Conservation (phyloP, 2,888 invertebrate species). For the Petrolisthes manimaculis region DNA sequence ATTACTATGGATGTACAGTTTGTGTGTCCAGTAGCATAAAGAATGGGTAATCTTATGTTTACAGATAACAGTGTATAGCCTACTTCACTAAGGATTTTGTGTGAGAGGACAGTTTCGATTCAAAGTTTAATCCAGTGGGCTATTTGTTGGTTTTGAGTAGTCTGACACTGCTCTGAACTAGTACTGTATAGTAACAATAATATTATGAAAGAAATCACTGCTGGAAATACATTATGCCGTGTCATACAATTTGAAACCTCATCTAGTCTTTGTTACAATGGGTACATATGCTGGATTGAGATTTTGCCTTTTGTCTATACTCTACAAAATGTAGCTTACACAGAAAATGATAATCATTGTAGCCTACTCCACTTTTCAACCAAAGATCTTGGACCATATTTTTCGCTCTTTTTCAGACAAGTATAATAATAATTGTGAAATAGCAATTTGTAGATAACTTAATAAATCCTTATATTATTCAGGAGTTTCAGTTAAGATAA, state of each 20-base stretch:
- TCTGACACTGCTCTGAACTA: no score
- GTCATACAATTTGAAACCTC: no score
- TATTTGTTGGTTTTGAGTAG: not conserved
- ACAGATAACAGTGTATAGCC: not conserved
- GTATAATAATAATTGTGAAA: no score
- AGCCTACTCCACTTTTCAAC: not conserved
- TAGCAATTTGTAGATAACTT: no score
- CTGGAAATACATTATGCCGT: no score
- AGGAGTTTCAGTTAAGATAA: no score
- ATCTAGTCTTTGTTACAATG: no score
- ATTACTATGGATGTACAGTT: not conserved
- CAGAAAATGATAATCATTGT: slow-evolving; percentile 7
- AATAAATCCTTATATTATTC: no score
- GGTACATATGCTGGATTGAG: no score
- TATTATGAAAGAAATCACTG: no score
- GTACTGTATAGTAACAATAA: no score
- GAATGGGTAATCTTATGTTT: not conserved
- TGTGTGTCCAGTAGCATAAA: not conserved
- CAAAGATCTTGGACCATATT: not conserved
- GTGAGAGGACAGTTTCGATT: not conserved
- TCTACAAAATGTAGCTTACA: not conserved
- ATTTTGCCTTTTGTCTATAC: not conserved
- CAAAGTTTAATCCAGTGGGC: not conserved
- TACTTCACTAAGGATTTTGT: not conserved
- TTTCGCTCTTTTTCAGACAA: not conserved